Evolutionary conservation across 2,113 vertebrate genomes (phyloP).

Genomic region (Cynoglossus semilaevis): DNA sequence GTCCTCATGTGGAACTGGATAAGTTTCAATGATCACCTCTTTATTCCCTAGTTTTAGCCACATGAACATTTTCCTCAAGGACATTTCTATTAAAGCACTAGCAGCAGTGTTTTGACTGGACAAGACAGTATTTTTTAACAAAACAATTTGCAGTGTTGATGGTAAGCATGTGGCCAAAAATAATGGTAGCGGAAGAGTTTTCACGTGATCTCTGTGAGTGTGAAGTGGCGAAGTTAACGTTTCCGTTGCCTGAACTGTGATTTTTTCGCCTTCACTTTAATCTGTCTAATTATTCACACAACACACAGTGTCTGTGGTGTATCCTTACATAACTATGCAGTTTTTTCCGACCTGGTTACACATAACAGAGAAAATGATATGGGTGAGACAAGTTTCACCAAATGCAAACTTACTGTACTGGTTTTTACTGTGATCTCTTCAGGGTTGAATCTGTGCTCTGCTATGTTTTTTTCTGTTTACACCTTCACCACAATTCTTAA

Average conservation of each 20-base stretch:
- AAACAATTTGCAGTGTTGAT: slow-evolving; percentile 39
- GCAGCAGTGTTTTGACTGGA: slow-evolving; percentile 39
- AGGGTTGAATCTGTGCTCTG: slow-evolving; percentile 27
- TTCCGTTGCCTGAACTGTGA: slow-evolving; percentile 60
- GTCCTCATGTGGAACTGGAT: slow-evolving; percentile 29
- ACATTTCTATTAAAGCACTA: slow-evolving; percentile 44
- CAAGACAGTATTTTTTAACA: slow-evolving; percentile 25
- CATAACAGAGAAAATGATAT: slow-evolving; percentile 18
- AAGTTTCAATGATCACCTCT: slow-evolving; percentile 9
- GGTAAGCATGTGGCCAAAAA: slow-evolving; percentile 38
- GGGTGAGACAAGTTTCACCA: slow-evolving; percentile 32
- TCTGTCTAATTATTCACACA: slow-evolving; percentile 29
- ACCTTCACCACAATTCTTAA: slow-evolving; percentile 1
- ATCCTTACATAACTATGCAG: slow-evolving; percentile 52
- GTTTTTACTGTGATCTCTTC: slow-evolving; percentile 62
- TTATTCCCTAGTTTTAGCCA: slow-evolving; percentile 6
- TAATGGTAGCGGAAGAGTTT: slow-evolving; percentile 10
- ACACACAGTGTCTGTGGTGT: slow-evolving; percentile 31
- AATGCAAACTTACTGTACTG: slow-evolving; percentile 57
- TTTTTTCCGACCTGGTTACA: slow-evolving; percentile 36
- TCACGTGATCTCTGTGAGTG: slow-evolving; percentile 12
- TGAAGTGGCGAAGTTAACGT: slow-evolving; percentile 23
- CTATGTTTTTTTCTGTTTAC: neutral
- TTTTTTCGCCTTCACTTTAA: slow-evolving; percentile 46
- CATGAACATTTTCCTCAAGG: slow-evolving; percentile 3